Percentiles rank a stretch among this genome's conserved stretches.
These are phyloP conservation scores for Gobionotothen gibberifrons DNA, from an alignment of 2,797 vertebrate genomes.

Conservation along the genomic window DNA sequence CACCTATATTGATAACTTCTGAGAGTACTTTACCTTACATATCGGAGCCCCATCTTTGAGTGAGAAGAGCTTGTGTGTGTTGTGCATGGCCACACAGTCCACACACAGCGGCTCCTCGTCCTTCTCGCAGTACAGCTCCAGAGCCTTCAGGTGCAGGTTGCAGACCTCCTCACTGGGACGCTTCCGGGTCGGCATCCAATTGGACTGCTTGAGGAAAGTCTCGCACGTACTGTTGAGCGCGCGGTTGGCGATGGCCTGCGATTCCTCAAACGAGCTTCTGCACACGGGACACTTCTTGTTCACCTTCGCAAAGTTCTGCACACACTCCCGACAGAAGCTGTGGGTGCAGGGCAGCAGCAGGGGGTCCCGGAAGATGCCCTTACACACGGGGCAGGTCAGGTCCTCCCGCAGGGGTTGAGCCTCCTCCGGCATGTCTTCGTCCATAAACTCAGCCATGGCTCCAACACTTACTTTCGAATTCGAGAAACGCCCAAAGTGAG, in stretches of 20 bases:
- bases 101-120: conserved; percentile 82
- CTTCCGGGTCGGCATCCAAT: background rate
- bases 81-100: conserved; percentile 79
- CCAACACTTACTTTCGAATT: conserved; percentile 54
- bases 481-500: background rate
- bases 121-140: conserved; percentile 82
- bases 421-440: conserved; percentile 53
- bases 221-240: conserved; percentile 72
- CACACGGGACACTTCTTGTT: conserved; percentile 74
- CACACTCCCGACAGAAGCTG: conserved; percentile 87
- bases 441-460: conserved; percentile 38
- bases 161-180: conserved; percentile 40
- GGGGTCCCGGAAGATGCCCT: conserved; percentile 82
- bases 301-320: conserved; percentile 56
- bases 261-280: conserved; percentile 30
- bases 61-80: conserved; percentile 62
- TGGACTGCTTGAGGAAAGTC: conserved; percentile 61
- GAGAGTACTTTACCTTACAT: conserved; percentile 71
- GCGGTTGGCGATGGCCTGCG: conserved; percentile 67
- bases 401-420: conserved; percentile 70
- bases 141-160: conserved; percentile 74
- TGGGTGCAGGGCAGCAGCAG: conserved; percentile 86
- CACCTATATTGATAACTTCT: background rate
- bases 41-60: conserved; percentile 49
- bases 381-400: conserved; percentile 86